These are phyloP conservation scores for Vesta saturnalis DNA, from an alignment of 2,888 invertebrate species.

Conservation along the genomic window DNA sequence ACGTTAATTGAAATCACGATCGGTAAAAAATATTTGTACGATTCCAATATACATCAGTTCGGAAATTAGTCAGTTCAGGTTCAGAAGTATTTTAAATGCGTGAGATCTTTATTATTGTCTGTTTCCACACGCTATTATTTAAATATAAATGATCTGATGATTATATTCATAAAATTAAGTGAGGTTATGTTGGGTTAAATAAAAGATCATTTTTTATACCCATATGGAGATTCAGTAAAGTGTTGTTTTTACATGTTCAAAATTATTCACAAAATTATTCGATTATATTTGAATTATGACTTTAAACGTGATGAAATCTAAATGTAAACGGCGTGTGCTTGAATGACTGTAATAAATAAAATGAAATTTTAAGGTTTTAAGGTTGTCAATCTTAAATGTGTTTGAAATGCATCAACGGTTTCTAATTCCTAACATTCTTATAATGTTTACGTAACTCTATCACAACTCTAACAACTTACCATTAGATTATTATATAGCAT, in stretches of 20 bases:
- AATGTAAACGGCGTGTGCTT: constrained; percentile 12
- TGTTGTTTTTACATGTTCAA: not conserved
- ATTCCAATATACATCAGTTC: not conserved
- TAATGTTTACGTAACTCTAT: not conserved
- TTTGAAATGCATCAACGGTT: not conserved
- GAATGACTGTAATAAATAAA: not conserved
- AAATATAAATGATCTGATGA: constrained; percentile 48
- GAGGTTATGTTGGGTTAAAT: constrained; percentile 49
- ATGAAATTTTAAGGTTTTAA: not conserved
- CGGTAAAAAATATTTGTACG: not conserved
- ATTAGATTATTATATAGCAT: no score
- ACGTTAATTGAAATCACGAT: constrained; percentile 22
- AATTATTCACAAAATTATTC: not conserved
- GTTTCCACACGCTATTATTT: constrained; percentile 48
- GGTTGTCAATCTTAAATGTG: not conserved
- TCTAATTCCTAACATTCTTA: no score
- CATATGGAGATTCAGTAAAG: constrained; percentile 14
- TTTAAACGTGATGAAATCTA: constrained; percentile 16
- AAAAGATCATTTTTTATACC: constrained; percentile 43
- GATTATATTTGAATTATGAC: constrained; percentile 14
- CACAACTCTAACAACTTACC: no score
- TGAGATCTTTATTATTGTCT: constrained; percentile 48
- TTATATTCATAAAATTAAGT: constrained; percentile 51
- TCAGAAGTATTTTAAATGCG: constrained; percentile 17
- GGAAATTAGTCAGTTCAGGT: constrained; percentile 19